These are phyloP conservation scores for Monoplex corrugatus DNA, from an alignment of 2,888 invertebrate species.

Conservation along the genomic window DNA sequence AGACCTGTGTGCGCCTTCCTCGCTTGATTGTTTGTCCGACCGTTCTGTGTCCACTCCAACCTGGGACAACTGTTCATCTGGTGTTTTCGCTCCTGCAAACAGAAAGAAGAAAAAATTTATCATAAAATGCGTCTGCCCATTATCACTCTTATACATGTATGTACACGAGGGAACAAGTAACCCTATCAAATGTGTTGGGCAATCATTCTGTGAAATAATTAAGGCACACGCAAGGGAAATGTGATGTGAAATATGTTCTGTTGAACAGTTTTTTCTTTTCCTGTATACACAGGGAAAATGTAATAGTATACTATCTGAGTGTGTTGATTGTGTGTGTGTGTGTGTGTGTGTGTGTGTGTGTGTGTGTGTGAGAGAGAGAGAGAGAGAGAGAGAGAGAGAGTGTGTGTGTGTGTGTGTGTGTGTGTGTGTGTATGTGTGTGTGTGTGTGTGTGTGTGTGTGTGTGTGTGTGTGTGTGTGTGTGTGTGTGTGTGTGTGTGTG, in stretches of 20 bases:
- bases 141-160: no score
- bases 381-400: conserved; percentile 23
- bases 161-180: no score
- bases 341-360: conserved; percentile 1
- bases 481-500: conserved; percentile 19
- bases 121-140: no score
- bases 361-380: no score
- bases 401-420: not conserved
- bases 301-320: not conserved
- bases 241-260: no score
- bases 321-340: not conserved
- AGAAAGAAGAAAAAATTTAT: no score
- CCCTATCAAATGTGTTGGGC: no score
- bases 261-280: no score
- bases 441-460: not conserved
- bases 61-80: conserved; percentile 8
- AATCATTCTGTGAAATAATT: no score
- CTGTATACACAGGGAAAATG: no score
- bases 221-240: no score
- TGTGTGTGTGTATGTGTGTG: conserved; percentile 5
- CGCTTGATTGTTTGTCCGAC: not conserved
- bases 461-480: not conserved
- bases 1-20: not conserved
- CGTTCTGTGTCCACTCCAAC: conserved; percentile 6
- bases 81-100: conserved; percentile 23